Evolutionary conservation across 2,797 vertebrate genomes (phyloP), one percentile per base, ranked within the genome.

Genomic region (Capromys pilorides): DNA sequence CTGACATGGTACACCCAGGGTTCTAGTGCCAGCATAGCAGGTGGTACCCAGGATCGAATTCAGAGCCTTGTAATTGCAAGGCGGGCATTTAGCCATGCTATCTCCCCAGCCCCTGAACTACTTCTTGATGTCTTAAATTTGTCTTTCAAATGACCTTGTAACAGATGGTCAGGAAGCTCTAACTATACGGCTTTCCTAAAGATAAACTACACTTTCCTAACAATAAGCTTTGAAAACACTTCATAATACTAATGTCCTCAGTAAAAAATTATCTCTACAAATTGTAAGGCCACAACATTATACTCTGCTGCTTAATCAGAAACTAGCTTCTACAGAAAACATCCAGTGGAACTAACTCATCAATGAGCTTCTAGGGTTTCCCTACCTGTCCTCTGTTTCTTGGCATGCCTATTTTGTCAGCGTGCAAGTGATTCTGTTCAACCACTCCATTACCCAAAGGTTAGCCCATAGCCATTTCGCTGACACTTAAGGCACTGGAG

Each of bases 391-490:
- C 96, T n/a, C n/a, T 67, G 41, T 88, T 93, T 90, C 62, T 73
- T 75, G 61, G 14, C 9, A 64, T 41, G n/a, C 54, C 59, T 96
- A 18, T 81, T 91, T 95, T 57, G 91, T 95, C 91, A 95, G 62
- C 41, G 73, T 19, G 24, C 13, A 61, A 73, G 31, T 97, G 88
- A 92, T 87, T 94, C 86, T 77, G 69, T 71, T 28, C 86, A 57
- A 33, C 31, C 90, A 73, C 75, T 96, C 97, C 94, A 97, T 95
- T 96, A 97, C 93, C 0, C 12, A 51, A 1, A 95, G 86, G 36
- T 94, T 89, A 94, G 78, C 71, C 90, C 91, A 86, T 45, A 92
- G 41, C 78, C 88, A 94, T 93, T 93, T 69, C 22, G 59, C 28
- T 77, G 39, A 45, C 69, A 88, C 7, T 93, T 94, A 97, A 93